These are phyloP conservation scores for Stenurella melanura DNA, from an alignment of 2,888 invertebrate species.

Conservation along the genomic window DNA sequence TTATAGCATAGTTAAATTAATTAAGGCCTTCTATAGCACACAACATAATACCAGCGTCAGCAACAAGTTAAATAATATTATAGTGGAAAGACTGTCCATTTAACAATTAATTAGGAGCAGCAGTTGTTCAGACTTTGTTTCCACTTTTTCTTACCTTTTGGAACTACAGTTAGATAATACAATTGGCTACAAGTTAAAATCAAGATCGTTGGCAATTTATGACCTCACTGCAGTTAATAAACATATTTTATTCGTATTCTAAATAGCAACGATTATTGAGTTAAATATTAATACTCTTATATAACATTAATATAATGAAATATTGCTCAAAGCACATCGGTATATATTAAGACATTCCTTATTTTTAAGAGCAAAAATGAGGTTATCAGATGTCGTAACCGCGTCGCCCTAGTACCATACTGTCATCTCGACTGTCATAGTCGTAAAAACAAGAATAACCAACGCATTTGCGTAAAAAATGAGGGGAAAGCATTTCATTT, in stretches of 20 bases:
- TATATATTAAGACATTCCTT: too few species aligned
- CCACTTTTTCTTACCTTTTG: too few species aligned
- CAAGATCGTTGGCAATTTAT: too few species aligned
- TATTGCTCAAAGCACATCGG: too few species aligned
- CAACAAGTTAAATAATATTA: not conserved
- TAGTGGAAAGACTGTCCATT: not conserved
- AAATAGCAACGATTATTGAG: too few species aligned
- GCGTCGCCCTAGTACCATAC: not conserved
- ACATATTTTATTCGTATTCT: too few species aligned
- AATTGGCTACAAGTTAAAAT: too few species aligned
- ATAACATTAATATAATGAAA: too few species aligned
- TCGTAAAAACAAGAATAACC: not conserved
- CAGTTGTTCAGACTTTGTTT: not conserved
- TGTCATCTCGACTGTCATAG: not conserved
- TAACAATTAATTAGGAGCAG: not conserved
- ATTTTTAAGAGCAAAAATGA: not conserved
- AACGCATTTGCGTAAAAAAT: not conserved
- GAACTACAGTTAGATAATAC: not conserved
- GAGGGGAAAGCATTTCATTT: not conserved
- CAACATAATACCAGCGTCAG: not conserved
- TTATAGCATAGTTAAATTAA: not conserved
- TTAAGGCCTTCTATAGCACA: not conserved
- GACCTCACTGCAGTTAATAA: too few species aligned
- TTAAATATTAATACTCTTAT: too few species aligned
- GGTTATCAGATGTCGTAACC: not conserved